These are phyloP conservation scores for Parasteatoda tepidariorum DNA, from an alignment of 1,140 invertebrate genomes.

Conservation along the genomic window DNA sequence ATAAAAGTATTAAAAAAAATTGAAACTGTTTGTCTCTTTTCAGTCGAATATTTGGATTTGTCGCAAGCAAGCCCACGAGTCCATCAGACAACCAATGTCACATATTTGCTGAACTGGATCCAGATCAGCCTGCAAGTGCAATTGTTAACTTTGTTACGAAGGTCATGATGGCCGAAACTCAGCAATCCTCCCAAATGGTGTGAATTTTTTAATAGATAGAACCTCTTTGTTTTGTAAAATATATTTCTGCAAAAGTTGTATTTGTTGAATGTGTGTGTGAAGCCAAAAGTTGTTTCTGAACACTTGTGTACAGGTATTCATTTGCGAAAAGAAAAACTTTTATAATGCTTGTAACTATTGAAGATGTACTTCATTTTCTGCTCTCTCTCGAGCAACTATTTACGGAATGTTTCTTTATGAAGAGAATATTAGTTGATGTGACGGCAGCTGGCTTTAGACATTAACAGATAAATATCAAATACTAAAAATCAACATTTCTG, in stretches of 20 bases:
- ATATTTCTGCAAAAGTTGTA: background rate
- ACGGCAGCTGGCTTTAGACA: too few species aligned
- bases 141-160: conserved; percentile 72
- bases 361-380: conserved; percentile 48
- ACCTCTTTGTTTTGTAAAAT: background rate
- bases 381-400: conserved; percentile 38
- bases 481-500: too few species aligned
- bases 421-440: too few species aligned
- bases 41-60: conserved; percentile 71
- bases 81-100: conserved; percentile 72
- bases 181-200: conserved; percentile 42
- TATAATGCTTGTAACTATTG: conserved; percentile 31
- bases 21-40: conserved; percentile 28
- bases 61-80: conserved; percentile 71
- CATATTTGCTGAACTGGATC: conserved; percentile 74
- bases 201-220: background rate
- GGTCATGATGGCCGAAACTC: conserved; percentile 58
- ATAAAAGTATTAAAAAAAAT: too few species aligned
- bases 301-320: conserved; percentile 28
- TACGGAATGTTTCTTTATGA: conserved; percentile 35
- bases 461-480: too few species aligned
- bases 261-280: too few species aligned
- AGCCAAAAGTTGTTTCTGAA: too few species aligned
- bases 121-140: conserved; percentile 73
- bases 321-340: conserved; percentile 22